Conservation (phyloP, 1,140 invertebrate species). For the Calosoma granatense region DNA sequence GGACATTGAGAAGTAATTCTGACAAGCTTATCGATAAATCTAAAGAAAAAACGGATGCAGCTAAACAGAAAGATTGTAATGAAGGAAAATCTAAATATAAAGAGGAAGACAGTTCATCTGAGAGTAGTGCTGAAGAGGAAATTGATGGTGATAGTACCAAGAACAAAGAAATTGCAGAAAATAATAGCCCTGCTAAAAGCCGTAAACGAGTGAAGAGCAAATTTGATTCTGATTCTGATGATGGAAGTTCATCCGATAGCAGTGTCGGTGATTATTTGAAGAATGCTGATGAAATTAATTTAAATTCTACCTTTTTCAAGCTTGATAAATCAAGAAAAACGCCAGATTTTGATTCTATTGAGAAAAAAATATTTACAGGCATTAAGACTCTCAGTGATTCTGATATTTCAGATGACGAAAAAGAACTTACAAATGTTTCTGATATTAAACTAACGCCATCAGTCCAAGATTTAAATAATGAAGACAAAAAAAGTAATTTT, state of each 20-base stretch:
- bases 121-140: too few relatives aligned
- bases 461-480: slow-evolving; percentile 19
- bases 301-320: slow-evolving; percentile 34
- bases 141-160: too few relatives aligned
- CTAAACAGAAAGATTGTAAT: too few relatives aligned
- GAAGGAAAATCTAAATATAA: too few relatives aligned
- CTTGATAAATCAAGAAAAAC: slow-evolving; percentile 16
- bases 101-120: too few relatives aligned
- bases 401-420: slow-evolving; percentile 29
- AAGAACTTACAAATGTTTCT: slow-evolving; percentile 23
- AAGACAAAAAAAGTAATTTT: slow-evolving; percentile 37
- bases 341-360: slow-evolving; percentile 27
- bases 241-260: slow-evolving; percentile 35
- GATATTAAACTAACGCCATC: slow-evolving; percentile 5
- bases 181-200: neutral
- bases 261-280: slow-evolving; percentile 37
- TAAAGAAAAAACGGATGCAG: too few relatives aligned
- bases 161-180: too few relatives aligned
- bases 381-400: slow-evolving; percentile 24
- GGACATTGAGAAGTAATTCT: too few relatives aligned
- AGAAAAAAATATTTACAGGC: slow-evolving; percentile 26
- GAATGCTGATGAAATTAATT: slow-evolving; percentile 34
- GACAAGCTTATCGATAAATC: too few relatives aligned
- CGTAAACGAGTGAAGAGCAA: neutral
- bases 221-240: slow-evolving; percentile 22